These are phyloP conservation scores for Damaliscus lunatus DNA, from an alignment of 2,113 vertebrate genomes.

Conservation along the genomic window DNA sequence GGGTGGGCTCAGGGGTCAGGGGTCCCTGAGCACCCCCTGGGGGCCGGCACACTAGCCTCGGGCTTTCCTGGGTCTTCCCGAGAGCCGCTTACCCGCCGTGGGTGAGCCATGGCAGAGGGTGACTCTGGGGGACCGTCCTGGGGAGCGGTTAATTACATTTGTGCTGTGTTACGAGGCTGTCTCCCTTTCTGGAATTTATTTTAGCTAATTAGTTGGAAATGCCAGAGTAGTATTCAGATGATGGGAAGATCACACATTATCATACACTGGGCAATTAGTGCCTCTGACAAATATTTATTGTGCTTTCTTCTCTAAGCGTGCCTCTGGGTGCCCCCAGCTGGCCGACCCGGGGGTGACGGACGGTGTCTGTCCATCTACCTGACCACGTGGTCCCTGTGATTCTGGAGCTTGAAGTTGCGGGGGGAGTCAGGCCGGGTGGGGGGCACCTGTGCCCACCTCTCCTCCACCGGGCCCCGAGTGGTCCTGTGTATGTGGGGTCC, in stretches of 20 bases:
- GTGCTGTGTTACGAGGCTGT: conserved; percentile 62
- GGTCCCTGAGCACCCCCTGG: accelerated
- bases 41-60: accelerated
- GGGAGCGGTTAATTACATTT: conserved; percentile 68
- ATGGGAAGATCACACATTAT: conserved; percentile 59
- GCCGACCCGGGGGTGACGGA: not conserved
- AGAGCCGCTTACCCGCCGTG: accelerated
- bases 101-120: not conserved
- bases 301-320: conserved; percentile 62
- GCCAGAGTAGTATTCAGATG: conserved; percentile 76
- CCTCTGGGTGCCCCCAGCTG: conserved; percentile 38
- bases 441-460: accelerated
- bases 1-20: not conserved
- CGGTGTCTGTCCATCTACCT: not conserved
- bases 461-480: not conserved
- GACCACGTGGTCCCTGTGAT: not conserved
- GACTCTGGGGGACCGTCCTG: not conserved
- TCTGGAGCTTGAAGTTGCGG: not conserved
- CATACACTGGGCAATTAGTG: conserved; percentile 63
- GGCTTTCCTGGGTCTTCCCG: not conserved
- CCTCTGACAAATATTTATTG: conserved; percentile 70
- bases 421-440: accelerated
- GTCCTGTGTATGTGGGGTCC: conserved; percentile 56
- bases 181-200: conserved; percentile 76
- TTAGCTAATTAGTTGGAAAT: conserved; percentile 81